Conservation (phyloP, 2,888 invertebrate species). For the Dryadula phaetusa region DNA sequence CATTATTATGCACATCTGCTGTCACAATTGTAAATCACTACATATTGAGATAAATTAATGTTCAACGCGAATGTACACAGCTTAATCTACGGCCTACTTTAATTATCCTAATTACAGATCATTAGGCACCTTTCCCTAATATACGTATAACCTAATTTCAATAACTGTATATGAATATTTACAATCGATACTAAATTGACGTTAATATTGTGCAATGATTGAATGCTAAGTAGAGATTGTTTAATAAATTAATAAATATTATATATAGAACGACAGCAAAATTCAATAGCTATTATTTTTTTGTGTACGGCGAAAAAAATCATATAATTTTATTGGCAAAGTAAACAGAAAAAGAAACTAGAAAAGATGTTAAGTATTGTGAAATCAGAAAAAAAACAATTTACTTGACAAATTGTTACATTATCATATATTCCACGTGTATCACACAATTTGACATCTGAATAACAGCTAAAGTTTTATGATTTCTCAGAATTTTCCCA, state of each 20-base stretch:
- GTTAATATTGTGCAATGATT: conserved; percentile 15
- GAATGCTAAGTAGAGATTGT: not conserved
- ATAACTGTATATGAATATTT: conserved; percentile 15
- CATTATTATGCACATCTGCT: conserved; percentile 78
- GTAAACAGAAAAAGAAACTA: not conserved
- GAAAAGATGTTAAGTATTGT: not conserved
- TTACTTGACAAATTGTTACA: conserved; percentile 7
- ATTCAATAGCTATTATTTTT: not conserved
- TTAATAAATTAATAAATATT: conserved; percentile 10
- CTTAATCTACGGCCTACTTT: conserved; percentile 54
- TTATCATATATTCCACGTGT: not conserved
- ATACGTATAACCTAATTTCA: conserved; percentile 25
- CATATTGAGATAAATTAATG: conserved; percentile 77
- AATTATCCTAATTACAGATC: conserved; percentile 72
- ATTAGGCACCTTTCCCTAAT: conserved; percentile 72
- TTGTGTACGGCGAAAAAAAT: too few relatives aligned
- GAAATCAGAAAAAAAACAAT: not conserved
- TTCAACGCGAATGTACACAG: conserved; percentile 72
- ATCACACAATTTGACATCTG: conserved; percentile 3
- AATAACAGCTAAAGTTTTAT: not conserved
- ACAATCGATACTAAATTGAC: conserved; percentile 24
- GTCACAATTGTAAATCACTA: conserved; percentile 77
- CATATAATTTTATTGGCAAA: not conserved
- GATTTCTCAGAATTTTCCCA: not conserved
- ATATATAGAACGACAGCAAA: conserved; percentile 3